These are phyloP conservation scores for Drosophila takahashii DNA, from an alignment of 1,140 invertebrate genomes.

Conservation along the genomic window DNA sequence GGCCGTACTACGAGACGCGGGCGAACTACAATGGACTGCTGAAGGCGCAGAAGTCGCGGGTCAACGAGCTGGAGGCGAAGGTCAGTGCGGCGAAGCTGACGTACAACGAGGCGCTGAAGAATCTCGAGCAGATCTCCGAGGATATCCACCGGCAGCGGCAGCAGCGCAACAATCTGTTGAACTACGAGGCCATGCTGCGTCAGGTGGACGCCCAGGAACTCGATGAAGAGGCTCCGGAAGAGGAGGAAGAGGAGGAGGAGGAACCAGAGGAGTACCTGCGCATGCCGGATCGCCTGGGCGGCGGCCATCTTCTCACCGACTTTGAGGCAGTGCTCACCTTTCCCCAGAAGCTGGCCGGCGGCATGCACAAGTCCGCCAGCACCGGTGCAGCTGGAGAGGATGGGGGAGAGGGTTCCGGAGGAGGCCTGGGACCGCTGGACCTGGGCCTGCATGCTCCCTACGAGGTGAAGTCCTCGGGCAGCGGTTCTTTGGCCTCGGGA, in stretches of 20 bases:
- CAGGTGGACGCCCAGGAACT: slow-evolving; percentile 57
- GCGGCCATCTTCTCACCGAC: slow-evolving; percentile 67
- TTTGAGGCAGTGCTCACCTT: slow-evolving; percentile 78
- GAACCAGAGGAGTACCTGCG: slow-evolving; percentile 84
- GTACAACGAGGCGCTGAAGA: slow-evolving; percentile 94
- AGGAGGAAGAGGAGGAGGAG: slow-evolving; percentile 37
- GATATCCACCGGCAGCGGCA: slow-evolving; percentile 91
- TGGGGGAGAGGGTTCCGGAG: slow-evolving; percentile 53
- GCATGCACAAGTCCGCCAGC: slow-evolving; percentile 80
- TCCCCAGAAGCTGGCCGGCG: slow-evolving; percentile 67
- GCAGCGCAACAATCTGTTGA: slow-evolving; percentile 76
- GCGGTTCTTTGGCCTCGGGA: slow-evolving; percentile 44
- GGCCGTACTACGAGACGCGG: slow-evolving; percentile 97
- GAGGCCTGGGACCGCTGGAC: slow-evolving; percentile 53
- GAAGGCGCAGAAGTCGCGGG: slow-evolving; percentile 93
- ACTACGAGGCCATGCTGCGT: slow-evolving; percentile 73
- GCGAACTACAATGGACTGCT: slow-evolving; percentile 94
- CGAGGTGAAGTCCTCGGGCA: slow-evolving; percentile 73
- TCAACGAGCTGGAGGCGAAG: slow-evolving; percentile 91
- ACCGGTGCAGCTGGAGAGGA: slow-evolving; percentile 75
- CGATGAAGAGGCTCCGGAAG: neutral
- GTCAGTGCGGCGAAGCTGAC: slow-evolving; percentile 93
- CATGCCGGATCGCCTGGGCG: slow-evolving; percentile 83
- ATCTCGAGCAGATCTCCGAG: slow-evolving; percentile 96
- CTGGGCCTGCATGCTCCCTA: slow-evolving; percentile 71